Evolutionary conservation across 2,888 invertebrate species (phyloP).

Genomic region (Chironomus riparius): DNA sequence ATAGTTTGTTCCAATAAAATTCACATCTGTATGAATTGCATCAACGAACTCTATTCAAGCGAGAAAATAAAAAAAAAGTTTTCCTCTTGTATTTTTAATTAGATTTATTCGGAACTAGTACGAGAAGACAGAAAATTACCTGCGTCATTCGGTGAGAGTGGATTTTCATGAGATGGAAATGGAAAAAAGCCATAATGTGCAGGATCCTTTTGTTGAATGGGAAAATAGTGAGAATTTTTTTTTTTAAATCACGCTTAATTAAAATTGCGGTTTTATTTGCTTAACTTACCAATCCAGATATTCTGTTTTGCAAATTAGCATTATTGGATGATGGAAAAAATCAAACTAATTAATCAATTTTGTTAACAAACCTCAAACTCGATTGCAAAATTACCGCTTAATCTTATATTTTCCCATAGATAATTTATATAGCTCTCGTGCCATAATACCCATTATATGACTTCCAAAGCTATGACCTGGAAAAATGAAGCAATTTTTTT

Average conservation of each 20-base stretch:
- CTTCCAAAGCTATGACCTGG: background rate
- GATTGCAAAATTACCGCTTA: background rate
- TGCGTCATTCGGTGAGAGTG: background rate
- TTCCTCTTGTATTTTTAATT: background rate
- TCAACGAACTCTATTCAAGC: conserved; percentile 48
- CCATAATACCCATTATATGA: background rate
- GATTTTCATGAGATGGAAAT: background rate
- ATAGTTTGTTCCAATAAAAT: background rate
- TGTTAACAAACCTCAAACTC: background rate
- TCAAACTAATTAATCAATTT: background rate
- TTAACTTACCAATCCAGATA: background rate
- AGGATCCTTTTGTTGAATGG: background rate
- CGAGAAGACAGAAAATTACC: background rate
- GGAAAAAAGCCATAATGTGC: conserved; percentile 6
- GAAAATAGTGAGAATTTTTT: background rate
- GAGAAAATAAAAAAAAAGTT: background rate
- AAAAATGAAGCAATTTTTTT: background rate
- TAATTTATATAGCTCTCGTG: background rate
- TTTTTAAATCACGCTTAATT: too few relatives aligned
- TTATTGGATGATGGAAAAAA: background rate
- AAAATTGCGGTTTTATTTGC: too few relatives aligned
- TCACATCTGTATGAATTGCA: conserved; percentile 70
- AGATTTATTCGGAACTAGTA: background rate
- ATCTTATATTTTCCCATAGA: background rate
- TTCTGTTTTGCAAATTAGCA: background rate